Conservation (phyloP, 1,140 invertebrate species). For the Phymastichus coffea region DNA sequence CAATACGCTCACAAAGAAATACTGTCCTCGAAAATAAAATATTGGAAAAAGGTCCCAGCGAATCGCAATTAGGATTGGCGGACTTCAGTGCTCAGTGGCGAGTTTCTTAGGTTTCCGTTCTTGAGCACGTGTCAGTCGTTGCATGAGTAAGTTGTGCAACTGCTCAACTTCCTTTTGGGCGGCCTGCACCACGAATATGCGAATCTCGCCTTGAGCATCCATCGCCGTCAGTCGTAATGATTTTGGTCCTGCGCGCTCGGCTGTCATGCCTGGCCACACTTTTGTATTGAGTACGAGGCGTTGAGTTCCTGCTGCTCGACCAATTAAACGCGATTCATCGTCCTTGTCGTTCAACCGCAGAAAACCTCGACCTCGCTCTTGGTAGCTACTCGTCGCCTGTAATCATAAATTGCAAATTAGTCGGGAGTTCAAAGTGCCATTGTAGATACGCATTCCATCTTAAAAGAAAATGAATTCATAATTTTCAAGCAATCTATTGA, state of each 20-base stretch:
- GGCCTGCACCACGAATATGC: constrained; percentile 81
- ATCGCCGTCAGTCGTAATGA: constrained; percentile 86
- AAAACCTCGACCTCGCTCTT: constrained; percentile 85
- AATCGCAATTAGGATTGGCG: no score
- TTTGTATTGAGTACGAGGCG: constrained; percentile 92
- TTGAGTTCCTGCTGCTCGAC: constrained; percentile 83
- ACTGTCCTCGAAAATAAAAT: no score
- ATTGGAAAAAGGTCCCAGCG: no score
- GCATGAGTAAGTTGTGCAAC: constrained; percentile 69
- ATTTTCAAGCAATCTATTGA: neutral
- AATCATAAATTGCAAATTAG: no score
- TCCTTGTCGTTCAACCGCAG: constrained; percentile 83
- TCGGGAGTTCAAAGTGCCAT: no score
- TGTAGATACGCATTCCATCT: no score
- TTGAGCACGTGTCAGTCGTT: constrained; percentile 61
- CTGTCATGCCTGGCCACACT: constrained; percentile 90
- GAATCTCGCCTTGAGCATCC: constrained; percentile 78
- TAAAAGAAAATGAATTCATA: neutral
- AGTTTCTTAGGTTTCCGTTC: constrained; percentile 50
- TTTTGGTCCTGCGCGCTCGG: constrained; percentile 82
- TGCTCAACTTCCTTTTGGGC: constrained; percentile 77
- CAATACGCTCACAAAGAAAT: no score
- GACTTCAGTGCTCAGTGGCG: constrained; percentile 51
- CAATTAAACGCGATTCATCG: constrained; percentile 75
- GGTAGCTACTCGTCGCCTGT: constrained; percentile 71